Base-by-base conservation (phyloP, 2,888 invertebrate species). In the Deroplatys truncata region DNA sequence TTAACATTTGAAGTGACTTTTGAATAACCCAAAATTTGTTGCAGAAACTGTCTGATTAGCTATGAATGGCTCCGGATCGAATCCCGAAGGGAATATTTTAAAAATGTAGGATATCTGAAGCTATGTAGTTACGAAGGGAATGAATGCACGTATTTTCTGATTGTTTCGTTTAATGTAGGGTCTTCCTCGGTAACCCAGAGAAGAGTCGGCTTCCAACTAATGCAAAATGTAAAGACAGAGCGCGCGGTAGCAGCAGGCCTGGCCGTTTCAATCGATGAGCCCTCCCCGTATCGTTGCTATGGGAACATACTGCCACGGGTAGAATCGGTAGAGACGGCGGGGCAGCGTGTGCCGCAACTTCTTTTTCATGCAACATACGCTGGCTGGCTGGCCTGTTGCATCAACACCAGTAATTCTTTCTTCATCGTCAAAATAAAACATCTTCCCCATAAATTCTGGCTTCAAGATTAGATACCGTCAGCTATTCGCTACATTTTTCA, bases 181-280 rank as follows among this genome's bases (percentile, higher is more conserved):
- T 8, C 13, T 43, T 43, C 20, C 56, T 72, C 56, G 20, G 56
- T 72, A 72, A 72, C 56, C 56, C 56, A 72, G 56, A 72, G 56
- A 72, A 25, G 20, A 72, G 56, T 72, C 4, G 56, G 56, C 15
- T 72, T 72, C 56, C 56, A 72, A 72, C 86, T 86, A 86, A 86
- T 86, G 86, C 82, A 86, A 86, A 86, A 86, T 86, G 86, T 86
- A 86, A 86, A 86, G 86, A 29, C 86, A 72, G 16, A 72, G 56
- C 13, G 43, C 10, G 43, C 43, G 43, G 43, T 20, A 72, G 56
- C 56, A 72, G 56, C 20, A 20, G 20, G 56, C 56, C 56, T 72
- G 56, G 86, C 82, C 29, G 86, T 31, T 28, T 16, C 86, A 86
- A 86, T 86, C 86, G 86, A 86, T 86, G 85, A 49, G 56, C 49